phyloP scores from a whole-genome alignment of 2,113 vertebrate genomes.

The Orcinus orca region DNA sequence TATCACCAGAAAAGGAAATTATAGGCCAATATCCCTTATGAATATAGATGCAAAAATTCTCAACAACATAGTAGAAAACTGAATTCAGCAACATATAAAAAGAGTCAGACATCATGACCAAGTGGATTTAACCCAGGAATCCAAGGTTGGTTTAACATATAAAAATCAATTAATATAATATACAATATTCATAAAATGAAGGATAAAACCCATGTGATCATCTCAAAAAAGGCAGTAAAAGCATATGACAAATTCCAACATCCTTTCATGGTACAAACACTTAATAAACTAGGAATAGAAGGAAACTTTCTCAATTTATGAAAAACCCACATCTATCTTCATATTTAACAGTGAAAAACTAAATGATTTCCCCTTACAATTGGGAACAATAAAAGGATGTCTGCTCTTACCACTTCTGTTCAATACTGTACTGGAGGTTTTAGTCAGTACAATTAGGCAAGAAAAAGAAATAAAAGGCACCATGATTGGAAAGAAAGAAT shows the following conservation, averaged over 20 bases:
- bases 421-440: background rate
- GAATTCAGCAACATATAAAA: background rate
- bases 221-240: background rate
- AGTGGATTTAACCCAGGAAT: background rate
- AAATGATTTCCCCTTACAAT: background rate
- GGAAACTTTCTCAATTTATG: background rate
- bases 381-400: background rate
- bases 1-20: background rate
- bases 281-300: background rate
- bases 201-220: background rate
- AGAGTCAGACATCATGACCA: background rate
- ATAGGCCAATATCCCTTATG: background rate
- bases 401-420: background rate
- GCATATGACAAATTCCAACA: background rate
- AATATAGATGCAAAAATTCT: background rate
- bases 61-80: background rate
- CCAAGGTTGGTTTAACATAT: background rate
- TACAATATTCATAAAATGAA: background rate
- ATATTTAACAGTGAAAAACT: background rate
- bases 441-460: background rate
- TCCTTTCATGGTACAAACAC: background rate
- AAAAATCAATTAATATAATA: background rate
- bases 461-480: background rate
- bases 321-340: background rate
- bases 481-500: background rate